Conservation (phyloP, 2,888 invertebrate species). For the Halocaridina rubra region DNA sequence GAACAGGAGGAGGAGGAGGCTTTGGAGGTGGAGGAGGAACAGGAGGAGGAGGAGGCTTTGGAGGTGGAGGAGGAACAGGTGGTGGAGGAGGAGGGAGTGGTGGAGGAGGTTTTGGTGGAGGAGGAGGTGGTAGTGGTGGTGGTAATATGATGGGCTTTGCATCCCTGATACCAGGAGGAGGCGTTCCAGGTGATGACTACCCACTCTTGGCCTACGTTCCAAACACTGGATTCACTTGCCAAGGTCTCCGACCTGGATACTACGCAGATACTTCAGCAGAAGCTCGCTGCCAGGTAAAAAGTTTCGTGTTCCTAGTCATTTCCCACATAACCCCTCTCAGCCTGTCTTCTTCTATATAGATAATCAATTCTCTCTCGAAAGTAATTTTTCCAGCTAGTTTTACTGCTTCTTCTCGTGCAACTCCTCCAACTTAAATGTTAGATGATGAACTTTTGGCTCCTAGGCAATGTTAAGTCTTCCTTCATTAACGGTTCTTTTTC, state of each 20-base stretch:
- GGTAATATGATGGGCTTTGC: constrained; percentile 7
- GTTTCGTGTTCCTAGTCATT: neutral
- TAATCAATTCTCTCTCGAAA: too few species aligned
- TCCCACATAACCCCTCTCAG: too few species aligned
- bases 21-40: neutral
- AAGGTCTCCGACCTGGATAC: constrained; percentile 53
- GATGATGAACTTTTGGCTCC: too few species aligned
- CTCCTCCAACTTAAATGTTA: too few species aligned
- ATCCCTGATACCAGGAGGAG: constrained; percentile 47
- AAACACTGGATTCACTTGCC: constrained; percentile 54
- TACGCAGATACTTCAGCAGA: constrained; percentile 52
- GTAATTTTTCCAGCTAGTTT: too few species aligned
- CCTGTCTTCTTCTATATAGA: too few species aligned
- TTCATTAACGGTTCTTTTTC: too few species aligned
- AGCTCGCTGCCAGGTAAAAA: constrained; percentile 44
- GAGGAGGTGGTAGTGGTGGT: constrained; percentile 18
- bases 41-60: neutral
- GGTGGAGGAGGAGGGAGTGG: constrained; percentile 1
- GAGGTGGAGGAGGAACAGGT: constrained; percentile 59
- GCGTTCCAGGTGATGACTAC: constrained; percentile 58
- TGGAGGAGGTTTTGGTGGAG: neutral
- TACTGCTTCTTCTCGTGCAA: too few species aligned
- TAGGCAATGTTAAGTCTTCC: too few species aligned
- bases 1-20: neutral
- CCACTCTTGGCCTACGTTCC: constrained; percentile 53